Evolutionary conservation across 2,888 invertebrate genomes (phyloP).

Genomic region (Tetranychus truncatus): DNA sequence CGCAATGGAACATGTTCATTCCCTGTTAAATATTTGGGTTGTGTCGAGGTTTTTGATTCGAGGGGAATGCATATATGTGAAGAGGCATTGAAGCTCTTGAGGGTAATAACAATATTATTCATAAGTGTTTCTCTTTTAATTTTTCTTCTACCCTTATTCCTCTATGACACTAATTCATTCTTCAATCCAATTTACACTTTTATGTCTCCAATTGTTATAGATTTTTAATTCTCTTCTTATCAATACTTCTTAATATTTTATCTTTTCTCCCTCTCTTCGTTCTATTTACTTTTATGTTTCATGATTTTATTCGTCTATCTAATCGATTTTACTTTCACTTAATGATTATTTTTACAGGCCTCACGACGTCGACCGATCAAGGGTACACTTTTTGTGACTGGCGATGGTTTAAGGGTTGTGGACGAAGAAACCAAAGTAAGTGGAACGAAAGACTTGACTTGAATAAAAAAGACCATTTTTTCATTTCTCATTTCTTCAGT

Average conservation of each 20-base stretch:
- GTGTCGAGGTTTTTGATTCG: constrained; percentile 97
- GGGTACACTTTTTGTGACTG: constrained; percentile 70
- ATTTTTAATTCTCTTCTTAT: background rate
- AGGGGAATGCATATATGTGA: constrained; percentile 99
- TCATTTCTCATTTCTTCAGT: background rate
- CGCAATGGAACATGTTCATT: constrained; percentile 89
- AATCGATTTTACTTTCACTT: too few species aligned
- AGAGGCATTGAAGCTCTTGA: constrained; percentile 86
- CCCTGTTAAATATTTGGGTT: constrained; percentile 93
- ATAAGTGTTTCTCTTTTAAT: background rate
- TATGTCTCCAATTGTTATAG: background rate
- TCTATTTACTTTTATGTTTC: too few species aligned
- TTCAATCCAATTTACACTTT: constrained; percentile 10
- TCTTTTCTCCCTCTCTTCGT: too few species aligned
- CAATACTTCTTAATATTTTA: constrained; percentile 2
- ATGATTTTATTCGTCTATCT: too few species aligned
- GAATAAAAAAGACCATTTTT: background rate
- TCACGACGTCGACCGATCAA: constrained; percentile 72
- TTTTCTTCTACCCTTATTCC: background rate
- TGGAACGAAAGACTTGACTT: background rate
- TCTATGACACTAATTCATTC: background rate
- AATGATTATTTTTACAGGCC: constrained; percentile 40
- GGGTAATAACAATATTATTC: constrained; percentile 45
- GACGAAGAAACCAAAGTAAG: constrained; percentile 83
- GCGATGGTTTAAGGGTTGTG: constrained; percentile 88